phyloP scores from a whole-genome alignment of 2,888 invertebrate genomes.

The Zygaena filipendulae region DNA sequence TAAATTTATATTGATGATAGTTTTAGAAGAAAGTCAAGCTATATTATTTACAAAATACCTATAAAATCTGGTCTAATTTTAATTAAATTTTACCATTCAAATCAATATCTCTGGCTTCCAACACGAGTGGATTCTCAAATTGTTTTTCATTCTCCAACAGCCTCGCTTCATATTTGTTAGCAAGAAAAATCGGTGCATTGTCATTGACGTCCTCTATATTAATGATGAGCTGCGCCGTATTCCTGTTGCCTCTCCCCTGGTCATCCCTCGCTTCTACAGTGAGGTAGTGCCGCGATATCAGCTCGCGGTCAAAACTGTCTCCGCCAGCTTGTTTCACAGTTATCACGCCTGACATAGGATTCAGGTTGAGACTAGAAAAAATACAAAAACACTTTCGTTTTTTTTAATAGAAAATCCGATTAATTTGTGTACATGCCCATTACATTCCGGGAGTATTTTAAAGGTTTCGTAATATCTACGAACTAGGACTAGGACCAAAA shows the following conservation, averaged over 20 bases:
- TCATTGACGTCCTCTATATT: slow-evolving; percentile 91
- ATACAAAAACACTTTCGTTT: too few species aligned
- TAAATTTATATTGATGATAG: too few species aligned
- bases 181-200: slow-evolving; percentile 86
- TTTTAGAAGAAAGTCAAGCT: too few species aligned
- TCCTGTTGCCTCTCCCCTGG: slow-evolving; percentile 67
- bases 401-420: not conserved
- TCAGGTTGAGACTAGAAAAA: slow-evolving; percentile 76
- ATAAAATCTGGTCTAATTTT: too few species aligned
- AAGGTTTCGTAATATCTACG: too few species aligned
- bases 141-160: slow-evolving; percentile 83
- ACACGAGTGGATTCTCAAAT: slow-evolving; percentile 79
- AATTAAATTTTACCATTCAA: slow-evolving; percentile 72
- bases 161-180: slow-evolving; percentile 84
- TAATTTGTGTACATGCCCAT: not conserved
- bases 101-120: slow-evolving; percentile 88
- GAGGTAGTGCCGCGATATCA: slow-evolving; percentile 83
- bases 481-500: too few species aligned
- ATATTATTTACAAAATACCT: too few species aligned
- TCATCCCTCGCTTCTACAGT: slow-evolving; percentile 93
- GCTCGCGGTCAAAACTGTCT: slow-evolving; percentile 86
- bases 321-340: slow-evolving; percentile 82
- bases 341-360: slow-evolving; percentile 85
- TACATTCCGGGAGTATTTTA: too few species aligned
- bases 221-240: slow-evolving; percentile 84